Percentiles rank a stretch among this genome's conserved stretches.
Evolutionary conservation across 2,888 invertebrate species (phyloP).

Genomic region (Elegia similella): DNA sequence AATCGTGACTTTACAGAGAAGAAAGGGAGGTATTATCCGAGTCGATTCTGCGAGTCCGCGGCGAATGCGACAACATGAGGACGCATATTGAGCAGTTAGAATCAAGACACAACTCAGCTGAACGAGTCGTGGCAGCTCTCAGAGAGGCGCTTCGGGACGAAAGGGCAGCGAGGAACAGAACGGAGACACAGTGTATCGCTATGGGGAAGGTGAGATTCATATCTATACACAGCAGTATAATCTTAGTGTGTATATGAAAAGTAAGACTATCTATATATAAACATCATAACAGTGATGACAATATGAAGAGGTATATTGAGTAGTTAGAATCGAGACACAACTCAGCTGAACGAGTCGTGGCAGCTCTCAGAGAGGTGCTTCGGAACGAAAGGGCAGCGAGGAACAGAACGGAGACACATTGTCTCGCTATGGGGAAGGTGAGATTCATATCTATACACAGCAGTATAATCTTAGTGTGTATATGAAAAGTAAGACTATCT

Average conservation of each 20-base stretch:
- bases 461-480: too few relatives aligned
- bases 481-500: too few relatives aligned
- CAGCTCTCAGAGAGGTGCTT: constrained; percentile 60
- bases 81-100: constrained; percentile 48
- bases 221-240: too few relatives aligned
- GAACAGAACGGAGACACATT: constrained; percentile 51
- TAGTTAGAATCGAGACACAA: constrained; percentile 47
- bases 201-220: constrained; percentile 46
- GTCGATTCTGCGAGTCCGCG: constrained; percentile 37
- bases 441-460: too few relatives aligned
- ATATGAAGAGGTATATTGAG: constrained; percentile 41
- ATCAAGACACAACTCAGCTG: constrained; percentile 43
- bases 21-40: constrained; percentile 59
- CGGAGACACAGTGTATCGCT: constrained; percentile 45
- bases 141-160: constrained; percentile 65
- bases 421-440: constrained; percentile 49
- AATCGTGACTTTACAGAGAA: constrained; percentile 38
- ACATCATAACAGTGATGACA: too few relatives aligned
- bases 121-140: constrained; percentile 55
- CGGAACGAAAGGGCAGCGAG: constrained; percentile 56
- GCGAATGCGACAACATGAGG: constrained; percentile 50
- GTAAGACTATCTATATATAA: too few relatives aligned
- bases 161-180: constrained; percentile 46
- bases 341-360: constrained; percentile 54
- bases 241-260: too few relatives aligned